Base-by-base conservation (phyloP, 2,888 invertebrate genomes). In the Graphium colonna region DNA sequence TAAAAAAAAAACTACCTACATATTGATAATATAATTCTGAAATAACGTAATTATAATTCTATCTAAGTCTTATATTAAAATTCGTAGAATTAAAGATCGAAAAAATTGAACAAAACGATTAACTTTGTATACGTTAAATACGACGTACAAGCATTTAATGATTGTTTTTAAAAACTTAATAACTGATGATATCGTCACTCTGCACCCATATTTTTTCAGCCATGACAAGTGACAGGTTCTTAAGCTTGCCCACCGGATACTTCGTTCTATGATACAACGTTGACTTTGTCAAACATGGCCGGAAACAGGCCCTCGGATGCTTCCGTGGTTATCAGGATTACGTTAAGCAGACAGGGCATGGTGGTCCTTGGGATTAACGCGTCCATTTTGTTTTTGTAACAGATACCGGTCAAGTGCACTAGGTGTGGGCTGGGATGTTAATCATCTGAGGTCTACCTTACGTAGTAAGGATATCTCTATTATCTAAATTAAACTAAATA, bases 321-420 rank as follows among this genome's bases (percentile, higher is more conserved):
- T 78, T 80, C 81, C 79, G 72, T 62, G 63, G 71, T 73, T 77
- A 79, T 83, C 77, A 64, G 80, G 83, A 78, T 81, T 81, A 82
- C 77, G 79, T 67, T 78, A 33, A 15, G 43, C 39, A 21, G 41
- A 18, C 51, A 13, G 51, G 59, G 49, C 65, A 60, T 56, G 82
- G 84, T 82, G 84, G 85, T 83, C 82, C 64, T 39, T n/a, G 16
- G 3, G 53, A 52, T 52, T 43, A 52, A 48, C 13, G 12, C 26
- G 28, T 42, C 38, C 41, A 5, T 39, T 53, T 31, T 43, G 26
- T 49, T 52, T 21, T 40, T 40, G 36, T 47, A 21, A 21, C 21
- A 5, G 21, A 21, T 21, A 3, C 21, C 21, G 21, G 21, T 21
- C 21, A 21, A 21, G 21, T 21, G 21, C 21, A 21, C 5, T n/a